Percentiles rank a stretch among this genome's conserved stretches.
These are phyloP conservation scores for Marmota monax DNA, from an alignment of 2,113 vertebrate genomes.

Conservation along the genomic window DNA sequence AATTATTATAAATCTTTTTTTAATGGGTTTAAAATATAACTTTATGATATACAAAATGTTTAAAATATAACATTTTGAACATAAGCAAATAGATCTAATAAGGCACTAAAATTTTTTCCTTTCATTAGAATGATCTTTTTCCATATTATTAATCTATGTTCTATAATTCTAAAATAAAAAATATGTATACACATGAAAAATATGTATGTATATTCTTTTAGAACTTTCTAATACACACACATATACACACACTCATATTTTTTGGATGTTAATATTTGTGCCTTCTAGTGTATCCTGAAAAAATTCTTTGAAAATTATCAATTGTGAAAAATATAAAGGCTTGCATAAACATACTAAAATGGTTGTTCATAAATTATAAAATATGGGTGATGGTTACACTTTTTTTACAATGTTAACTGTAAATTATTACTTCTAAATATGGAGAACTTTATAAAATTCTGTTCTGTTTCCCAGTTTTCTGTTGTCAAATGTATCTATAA, in stretches of 20 bases:
- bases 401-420: neutral
- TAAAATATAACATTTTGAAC: neutral
- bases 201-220: no score
- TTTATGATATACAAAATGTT: neutral
- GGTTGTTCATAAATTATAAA: neutral
- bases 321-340: neutral
- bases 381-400: neutral
- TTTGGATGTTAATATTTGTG: neutral
- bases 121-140: neutral
- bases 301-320: neutral
- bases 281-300: neutral
- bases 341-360: neutral
- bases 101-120: neutral
- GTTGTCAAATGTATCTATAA: neutral
- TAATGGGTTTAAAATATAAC: constrained; percentile 34
- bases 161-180: neutral
- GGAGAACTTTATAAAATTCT: neutral
- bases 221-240: no score
- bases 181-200: no score
- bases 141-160: neutral
- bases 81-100: neutral
- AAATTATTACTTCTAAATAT: constrained; percentile 4
- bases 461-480: constrained; percentile 4
- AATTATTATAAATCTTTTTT: neutral
- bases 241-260: neutral